Conservation (phyloP, 2,888 invertebrate species). For the Euzophera pinguis region DNA sequence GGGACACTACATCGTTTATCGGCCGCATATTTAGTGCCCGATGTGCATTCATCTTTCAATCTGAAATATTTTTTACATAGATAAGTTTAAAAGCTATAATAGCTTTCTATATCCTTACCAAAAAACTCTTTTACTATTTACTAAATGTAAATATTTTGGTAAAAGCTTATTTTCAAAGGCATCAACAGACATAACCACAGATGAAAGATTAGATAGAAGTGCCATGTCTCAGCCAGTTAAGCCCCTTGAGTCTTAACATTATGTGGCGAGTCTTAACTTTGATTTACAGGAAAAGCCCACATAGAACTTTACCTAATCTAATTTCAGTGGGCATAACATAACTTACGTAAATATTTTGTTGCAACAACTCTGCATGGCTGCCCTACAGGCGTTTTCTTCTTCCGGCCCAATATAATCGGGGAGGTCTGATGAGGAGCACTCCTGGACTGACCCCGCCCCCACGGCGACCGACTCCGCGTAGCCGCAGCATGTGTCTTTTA, state of each 20-base stretch:
- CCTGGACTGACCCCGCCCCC: slow-evolving; percentile 24
- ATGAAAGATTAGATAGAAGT: too few species aligned
- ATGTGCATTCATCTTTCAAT: slow-evolving; percentile 47
- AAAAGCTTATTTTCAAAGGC: too few species aligned
- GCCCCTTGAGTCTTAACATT: too few species aligned
- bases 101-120: too few species aligned
- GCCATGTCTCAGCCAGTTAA: too few species aligned
- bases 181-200: too few species aligned
- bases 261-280: too few species aligned
- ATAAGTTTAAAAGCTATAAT: background rate
- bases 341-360: slow-evolving; percentile 49
- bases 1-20: slow-evolving; percentile 45
- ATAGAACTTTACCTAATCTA: too few species aligned
- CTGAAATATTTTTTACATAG: slow-evolving; percentile 33
- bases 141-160: too few species aligned
- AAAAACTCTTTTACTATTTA: too few species aligned
- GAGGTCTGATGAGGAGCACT: slow-evolving; percentile 33
- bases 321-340: background rate
- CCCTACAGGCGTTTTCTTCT: slow-evolving; percentile 36
- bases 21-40: slow-evolving; percentile 47
- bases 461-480: slow-evolving; percentile 41
- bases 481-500: slow-evolving; percentile 50
- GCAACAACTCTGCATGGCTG: slow-evolving; percentile 44
- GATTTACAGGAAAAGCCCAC: too few species aligned
- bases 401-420: slow-evolving; percentile 49